Conservation (phyloP, 2,797 vertebrate species). For the Hylomyscus alleni region DNA sequence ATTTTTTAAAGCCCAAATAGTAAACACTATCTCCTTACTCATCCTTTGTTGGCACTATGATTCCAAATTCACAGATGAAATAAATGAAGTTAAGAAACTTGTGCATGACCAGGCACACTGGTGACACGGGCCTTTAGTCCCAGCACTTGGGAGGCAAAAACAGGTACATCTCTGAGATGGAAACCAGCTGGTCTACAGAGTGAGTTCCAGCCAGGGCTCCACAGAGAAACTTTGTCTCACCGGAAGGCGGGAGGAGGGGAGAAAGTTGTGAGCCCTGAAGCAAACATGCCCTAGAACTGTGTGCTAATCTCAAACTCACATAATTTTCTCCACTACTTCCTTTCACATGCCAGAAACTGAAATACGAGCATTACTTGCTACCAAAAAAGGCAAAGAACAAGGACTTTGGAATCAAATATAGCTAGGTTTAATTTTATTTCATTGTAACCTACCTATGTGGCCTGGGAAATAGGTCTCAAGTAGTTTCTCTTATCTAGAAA, state of each 20-base stretch:
- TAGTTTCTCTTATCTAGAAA: slow-evolving; percentile 48
- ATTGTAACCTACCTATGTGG: slow-evolving; percentile 27
- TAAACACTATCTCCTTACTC: not conserved
- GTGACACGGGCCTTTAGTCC: not conserved
- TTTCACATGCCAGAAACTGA: slow-evolving; percentile 23
- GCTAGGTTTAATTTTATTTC: not conserved
- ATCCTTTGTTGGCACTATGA: not conserved
- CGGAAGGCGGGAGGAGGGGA: accelerated
- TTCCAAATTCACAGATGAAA: slow-evolving; percentile 35
- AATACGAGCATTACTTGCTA: not conserved
- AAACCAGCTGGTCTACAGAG: not conserved
- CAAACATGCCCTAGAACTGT: not conserved
- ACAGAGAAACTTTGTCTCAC: not conserved
- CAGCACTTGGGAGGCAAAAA: not conserved
- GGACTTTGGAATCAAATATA: slow-evolving; percentile 19
- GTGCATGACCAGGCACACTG: not conserved
- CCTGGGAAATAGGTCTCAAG: slow-evolving; percentile 38
- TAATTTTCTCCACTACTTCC: slow-evolving; percentile 5
- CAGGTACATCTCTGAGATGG: not conserved
- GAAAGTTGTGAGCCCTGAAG: not conserved
- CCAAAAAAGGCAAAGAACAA: slow-evolving; percentile 2
- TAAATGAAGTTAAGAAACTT: not conserved
- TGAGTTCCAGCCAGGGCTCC: not conserved
- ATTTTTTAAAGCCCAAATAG: not conserved
- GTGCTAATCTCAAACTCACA: not conserved